phyloP scores from a whole-genome alignment of 2,113 vertebrate genomes.

The Gadus chalcogrammus region DNA sequence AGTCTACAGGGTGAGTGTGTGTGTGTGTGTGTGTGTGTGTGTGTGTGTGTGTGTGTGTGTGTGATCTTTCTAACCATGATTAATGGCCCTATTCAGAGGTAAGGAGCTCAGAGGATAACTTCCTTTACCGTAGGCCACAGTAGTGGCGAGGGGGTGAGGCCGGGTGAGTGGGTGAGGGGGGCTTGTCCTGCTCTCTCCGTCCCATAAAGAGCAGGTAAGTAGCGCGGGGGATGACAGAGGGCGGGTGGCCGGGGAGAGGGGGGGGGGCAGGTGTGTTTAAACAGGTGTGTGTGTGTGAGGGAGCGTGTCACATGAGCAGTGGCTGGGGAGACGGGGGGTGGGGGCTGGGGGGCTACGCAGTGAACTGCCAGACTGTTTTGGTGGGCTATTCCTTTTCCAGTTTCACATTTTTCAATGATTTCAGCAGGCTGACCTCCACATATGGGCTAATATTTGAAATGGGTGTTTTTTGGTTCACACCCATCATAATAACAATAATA shows the following conservation, averaged over 20 bases:
- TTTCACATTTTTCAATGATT: background rate
- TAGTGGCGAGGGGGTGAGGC: constrained; percentile 26
- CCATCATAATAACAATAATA: background rate
- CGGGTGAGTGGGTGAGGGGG: constrained; percentile 27
- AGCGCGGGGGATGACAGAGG: constrained; percentile 39
- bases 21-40: too few relatives aligned
- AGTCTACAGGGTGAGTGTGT: too few relatives aligned
- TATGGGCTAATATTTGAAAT: too few relatives aligned
- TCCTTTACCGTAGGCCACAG: constrained; percentile 68
- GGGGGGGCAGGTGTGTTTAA: constrained; percentile 27
- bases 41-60: constrained; percentile 11
- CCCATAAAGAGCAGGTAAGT: constrained; percentile 51
- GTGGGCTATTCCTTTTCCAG: background rate
- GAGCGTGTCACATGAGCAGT: background rate
- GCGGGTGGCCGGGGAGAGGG: constrained; percentile 20
- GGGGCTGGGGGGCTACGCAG: background rate
- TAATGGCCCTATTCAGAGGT: constrained; percentile 71
- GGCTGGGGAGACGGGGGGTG: too few relatives aligned
- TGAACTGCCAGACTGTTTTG: background rate
- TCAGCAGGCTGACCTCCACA: too few relatives aligned
- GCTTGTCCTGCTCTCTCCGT: constrained; percentile 37
- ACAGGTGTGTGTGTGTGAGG: constrained; percentile 20
- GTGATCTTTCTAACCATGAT: constrained; percentile 67
- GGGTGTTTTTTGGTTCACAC: too few relatives aligned
- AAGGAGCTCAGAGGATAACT: constrained; percentile 70